Conservation (phyloP, 2,888 invertebrate species). For the Dicyrtomina minuta region DNA sequence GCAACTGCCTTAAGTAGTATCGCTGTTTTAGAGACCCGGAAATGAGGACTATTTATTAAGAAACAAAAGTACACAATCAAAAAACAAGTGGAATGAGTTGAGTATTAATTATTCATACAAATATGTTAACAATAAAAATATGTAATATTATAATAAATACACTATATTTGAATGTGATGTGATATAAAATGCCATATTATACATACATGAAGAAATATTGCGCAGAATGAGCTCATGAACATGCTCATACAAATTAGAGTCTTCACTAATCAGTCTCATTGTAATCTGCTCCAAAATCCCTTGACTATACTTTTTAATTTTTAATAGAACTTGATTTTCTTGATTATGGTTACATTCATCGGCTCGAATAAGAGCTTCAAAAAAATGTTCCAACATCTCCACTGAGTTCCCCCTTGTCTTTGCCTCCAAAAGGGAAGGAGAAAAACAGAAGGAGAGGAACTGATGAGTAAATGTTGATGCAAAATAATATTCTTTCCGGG, state of each 20-base stretch:
- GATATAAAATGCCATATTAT: no score
- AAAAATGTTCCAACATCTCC: conserved; percentile 42
- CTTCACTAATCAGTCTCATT: conserved; percentile 13
- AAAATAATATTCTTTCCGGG: no score
- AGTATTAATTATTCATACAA: no score
- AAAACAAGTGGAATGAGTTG: no score
- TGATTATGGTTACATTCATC: conserved; percentile 39
- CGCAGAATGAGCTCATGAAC: conserved; percentile 5
- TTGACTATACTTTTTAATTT: conserved; percentile 23
- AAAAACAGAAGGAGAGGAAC: conserved; percentile 42
- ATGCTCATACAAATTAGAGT: neutral
- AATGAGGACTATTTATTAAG: conserved; percentile 38
- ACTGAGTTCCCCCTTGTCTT: conserved; percentile 25
- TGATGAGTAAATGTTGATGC: conserved; percentile 37
- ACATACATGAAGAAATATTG: conserved; percentile 12
- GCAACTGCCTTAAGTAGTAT: conserved; percentile 40
- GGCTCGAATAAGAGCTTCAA: conserved; percentile 35
- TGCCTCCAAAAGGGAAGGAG: conserved; percentile 26
- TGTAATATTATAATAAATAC: no score
- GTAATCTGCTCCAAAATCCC: conserved; percentile 40
- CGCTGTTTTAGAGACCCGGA: conserved; percentile 35
- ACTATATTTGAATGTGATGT: no score
- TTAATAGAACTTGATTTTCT: conserved; percentile 15
- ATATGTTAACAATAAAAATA: no score
- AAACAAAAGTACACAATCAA: conserved; percentile 13